Evolutionary conservation across 1,140 invertebrate species (phyloP).

Genomic region (Apolygus lucorum): DNA sequence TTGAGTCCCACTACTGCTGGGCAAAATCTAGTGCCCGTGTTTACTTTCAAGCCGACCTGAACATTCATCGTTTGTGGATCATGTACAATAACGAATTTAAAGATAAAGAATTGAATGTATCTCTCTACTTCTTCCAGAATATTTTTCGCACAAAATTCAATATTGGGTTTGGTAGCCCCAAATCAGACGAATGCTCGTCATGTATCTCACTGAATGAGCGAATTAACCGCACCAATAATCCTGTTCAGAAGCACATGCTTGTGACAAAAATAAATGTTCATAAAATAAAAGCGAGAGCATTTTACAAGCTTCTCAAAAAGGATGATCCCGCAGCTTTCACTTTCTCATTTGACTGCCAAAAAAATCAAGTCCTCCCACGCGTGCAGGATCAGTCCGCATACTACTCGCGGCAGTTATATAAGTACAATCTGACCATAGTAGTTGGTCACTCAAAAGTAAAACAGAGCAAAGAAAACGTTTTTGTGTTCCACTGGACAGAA

Average conservation of each 20-base stretch:
- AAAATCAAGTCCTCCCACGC: constrained; percentile 37
- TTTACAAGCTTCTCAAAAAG: constrained; percentile 28
- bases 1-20: constrained; percentile 5
- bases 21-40: background rate
- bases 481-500: constrained; percentile 35
- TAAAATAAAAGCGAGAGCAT: constrained; percentile 12
- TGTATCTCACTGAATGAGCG: constrained; percentile 25
- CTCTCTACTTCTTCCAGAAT: background rate
- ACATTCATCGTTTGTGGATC: background rate
- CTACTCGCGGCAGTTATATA: constrained; percentile 37
- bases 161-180: constrained; percentile 30
- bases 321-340: constrained; percentile 29
- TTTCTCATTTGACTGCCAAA: constrained; percentile 39
- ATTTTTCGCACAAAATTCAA: constrained; percentile 19
- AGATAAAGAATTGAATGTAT: background rate
- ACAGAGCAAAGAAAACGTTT: constrained; percentile 32
- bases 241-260: constrained; percentile 26
- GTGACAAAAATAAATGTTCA: constrained; percentile 12
- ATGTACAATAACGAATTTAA: background rate
- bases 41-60: background rate
- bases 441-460: constrained; percentile 33
- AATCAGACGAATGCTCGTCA: constrained; percentile 32
- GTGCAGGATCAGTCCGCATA: constrained; percentile 36
- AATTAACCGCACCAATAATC: constrained; percentile 28
- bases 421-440: constrained; percentile 38